phyloP scores from a whole-genome alignment of 1,140 invertebrate species.

The roundworm (Caenorhabditis elegans) region DNA sequence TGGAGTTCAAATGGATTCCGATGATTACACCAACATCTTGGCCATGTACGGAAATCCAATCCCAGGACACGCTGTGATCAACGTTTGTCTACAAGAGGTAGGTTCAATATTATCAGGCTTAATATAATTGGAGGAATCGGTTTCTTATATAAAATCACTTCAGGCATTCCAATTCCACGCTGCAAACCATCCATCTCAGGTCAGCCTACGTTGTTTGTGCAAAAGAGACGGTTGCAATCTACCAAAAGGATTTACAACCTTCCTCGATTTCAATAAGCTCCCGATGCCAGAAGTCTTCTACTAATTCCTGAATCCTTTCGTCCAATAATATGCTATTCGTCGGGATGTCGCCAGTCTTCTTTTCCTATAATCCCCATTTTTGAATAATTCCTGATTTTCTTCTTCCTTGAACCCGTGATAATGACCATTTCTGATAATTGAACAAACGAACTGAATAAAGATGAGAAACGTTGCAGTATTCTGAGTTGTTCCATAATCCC shows the following conservation, averaged over 20 bases:
- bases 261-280: slow-evolving; percentile 4
- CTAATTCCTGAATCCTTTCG: not conserved
- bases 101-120: no score
- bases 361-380: no score
- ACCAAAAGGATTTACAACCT: slow-evolving; percentile 9
- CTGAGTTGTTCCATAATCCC: no score
- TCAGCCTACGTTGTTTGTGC: not conserved
- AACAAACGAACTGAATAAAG: no score
- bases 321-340: no score
- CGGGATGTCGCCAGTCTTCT: no score
- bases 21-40: not conserved
- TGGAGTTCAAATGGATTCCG: not conserved
- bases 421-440: no score
- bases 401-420: no score
- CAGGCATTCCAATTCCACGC: slow-evolving; percentile 25
- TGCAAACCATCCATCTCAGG: not conserved
- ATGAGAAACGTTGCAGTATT: no score
- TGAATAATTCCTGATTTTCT: no score
- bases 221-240: not conserved
- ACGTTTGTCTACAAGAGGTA: not conserved
- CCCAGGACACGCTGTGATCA: not conserved
- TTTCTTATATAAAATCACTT: not conserved
- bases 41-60: not conserved
- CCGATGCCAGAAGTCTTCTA: not conserved
- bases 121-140: no score